Percentiles rank a stretch among this genome's conserved stretches.
Evolutionary conservation across 2,113 vertebrate genomes (phyloP).

Genomic region (Cervus canadensis): DNA sequence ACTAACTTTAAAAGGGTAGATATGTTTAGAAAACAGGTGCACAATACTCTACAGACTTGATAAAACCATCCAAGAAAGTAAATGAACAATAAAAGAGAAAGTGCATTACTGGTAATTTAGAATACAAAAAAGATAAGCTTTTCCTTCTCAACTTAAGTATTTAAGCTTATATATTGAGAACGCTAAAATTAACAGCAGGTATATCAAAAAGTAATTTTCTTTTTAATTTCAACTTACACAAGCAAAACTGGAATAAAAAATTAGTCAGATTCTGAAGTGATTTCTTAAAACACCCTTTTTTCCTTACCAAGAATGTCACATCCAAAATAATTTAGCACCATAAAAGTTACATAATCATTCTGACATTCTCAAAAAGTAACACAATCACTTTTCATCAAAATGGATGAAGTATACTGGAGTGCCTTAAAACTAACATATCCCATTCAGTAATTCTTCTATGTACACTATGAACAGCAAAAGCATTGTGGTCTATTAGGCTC

Average conservation of each 20-base stretch:
- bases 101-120: neutral
- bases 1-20: neutral
- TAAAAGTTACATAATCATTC: conserved; percentile 46
- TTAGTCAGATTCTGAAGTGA: neutral
- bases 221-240: conserved; percentile 4
- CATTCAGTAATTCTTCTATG: neutral
- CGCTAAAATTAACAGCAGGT: neutral
- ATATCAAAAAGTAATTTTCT: neutral
- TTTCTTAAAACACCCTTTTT: conserved; percentile 32
- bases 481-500: neutral
- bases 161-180: neutral
- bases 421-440: conserved; percentile 12
- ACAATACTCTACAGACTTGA: neutral
- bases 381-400: conserved; percentile 43
- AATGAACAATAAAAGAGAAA: neutral
- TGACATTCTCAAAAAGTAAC: conserved; percentile 57
- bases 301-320: conserved; percentile 17
- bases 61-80: neutral
- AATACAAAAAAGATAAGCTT: neutral
- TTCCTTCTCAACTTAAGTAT: conserved; percentile 4
- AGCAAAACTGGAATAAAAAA: conserved; percentile 9
- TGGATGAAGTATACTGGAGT: neutral
- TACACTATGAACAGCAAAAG: neutral
- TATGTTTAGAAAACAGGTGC: neutral
- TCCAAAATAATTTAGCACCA: conserved; percentile 45